phyloP scores from a whole-genome alignment of 2,797 vertebrate genomes.

The Sebastes ruberrimus region DNA sequence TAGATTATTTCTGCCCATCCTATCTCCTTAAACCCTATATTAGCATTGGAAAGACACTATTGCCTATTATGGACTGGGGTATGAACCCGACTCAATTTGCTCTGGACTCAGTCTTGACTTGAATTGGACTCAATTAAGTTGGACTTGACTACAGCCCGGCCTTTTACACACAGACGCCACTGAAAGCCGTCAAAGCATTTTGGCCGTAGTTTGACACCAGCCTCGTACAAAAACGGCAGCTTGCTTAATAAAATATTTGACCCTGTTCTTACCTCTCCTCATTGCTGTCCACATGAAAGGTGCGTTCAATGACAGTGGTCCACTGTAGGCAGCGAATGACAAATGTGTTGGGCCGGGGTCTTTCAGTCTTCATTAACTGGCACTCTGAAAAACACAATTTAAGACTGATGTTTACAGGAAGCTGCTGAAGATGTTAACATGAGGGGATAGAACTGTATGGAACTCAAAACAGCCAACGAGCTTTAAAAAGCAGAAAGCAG shows the following conservation, averaged over 20 bases:
- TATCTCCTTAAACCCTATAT: not conserved
- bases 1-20: not conserved
- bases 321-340: constrained; percentile 93
- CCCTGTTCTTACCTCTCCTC: constrained; percentile 82
- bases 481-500: not conserved
- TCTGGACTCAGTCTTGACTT: not conserved
- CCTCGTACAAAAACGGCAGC: not conserved
- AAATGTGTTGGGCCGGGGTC: constrained; percentile 89
- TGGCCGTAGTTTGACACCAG: not conserved
- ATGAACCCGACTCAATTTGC: not conserved
- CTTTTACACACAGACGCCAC: not conserved
- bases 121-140: not conserved
- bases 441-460: not conserved
- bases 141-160: too few species aligned
- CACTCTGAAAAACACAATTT: constrained; percentile 79
- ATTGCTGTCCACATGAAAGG: constrained; percentile 89
- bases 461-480: not conserved
- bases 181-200: not conserved
- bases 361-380: constrained; percentile 92
- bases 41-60: not conserved
- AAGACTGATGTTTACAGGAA: not conserved
- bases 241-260: not conserved
- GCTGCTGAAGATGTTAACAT: not conserved
- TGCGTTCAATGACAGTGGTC: constrained; percentile 92
- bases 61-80: not conserved